Base-by-base conservation (phyloP, 2,113 vertebrate genomes). In the Hystrix brachyura region DNA sequence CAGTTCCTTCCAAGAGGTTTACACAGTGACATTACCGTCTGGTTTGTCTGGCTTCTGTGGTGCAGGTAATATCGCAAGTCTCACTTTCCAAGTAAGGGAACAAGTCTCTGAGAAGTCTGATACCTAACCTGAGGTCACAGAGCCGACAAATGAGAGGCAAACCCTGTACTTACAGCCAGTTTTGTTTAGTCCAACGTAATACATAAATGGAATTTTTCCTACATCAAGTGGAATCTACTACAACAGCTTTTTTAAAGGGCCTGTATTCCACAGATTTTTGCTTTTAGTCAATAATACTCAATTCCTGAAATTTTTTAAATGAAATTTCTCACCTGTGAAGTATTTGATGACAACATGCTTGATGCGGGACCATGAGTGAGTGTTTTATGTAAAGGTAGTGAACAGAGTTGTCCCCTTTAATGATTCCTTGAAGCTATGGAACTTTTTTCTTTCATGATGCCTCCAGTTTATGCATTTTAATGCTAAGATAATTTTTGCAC, bases 381-480 rank as follows among this genome's bases (percentile, higher is more conserved):
- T 27, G 8, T 9, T 78, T 38, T 65, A 60, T 38, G 25, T 34
- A 21, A 67, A 85, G 46, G 29, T 4, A 65, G 89, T 34, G 46
- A 87, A n/a, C 1, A 3, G 46, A 82, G 18, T 43, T 76, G 23
- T 15, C 27, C 59, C n/a, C 71, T 13, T 91, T 95, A 87, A 72
- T 76, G 94, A 80, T 59, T 91, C 90, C 74, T 80, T 25, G 19
- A 74, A 91, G 62, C 48, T 57, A 34, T 67, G 93, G 29, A 91
- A 57, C 3, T 80, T 93, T 74, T 87, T 46, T n/a, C 38, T 94
- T 96, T 95, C 60, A 59, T 23, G 18, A 84, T 87, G 14, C 5
- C 15, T 87, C 64, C 69, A 81, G 38, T 83, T 60, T 87, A 90
- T 69, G 71, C 83, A 90, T 90, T 82, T 94, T 90, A 97, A 91